Evolutionary conservation across 2,797 vertebrate species (phyloP).

Genomic region (Telmatherina bonti): DNA sequence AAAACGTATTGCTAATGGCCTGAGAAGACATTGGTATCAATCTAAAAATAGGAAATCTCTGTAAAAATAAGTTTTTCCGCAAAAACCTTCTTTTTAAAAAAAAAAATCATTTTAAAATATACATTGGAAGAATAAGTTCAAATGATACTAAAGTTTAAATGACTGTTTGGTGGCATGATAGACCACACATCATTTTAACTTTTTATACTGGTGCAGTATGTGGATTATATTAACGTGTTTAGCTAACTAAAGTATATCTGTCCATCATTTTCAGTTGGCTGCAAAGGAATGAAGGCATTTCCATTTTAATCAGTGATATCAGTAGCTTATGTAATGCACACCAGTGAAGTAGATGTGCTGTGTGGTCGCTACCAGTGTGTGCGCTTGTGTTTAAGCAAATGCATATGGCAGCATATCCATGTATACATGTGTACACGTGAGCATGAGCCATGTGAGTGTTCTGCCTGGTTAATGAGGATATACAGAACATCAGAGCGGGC

Average conservation of each 20-base stretch:
- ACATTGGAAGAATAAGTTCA: no score
- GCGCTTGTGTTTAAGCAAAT: conserved; percentile 14
- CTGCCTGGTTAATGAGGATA: conserved; percentile 69
- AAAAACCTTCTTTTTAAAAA: not conserved
- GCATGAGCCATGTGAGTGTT: conserved; percentile 49
- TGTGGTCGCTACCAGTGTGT: conserved; percentile 25
- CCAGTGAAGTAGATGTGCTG: conserved; percentile 26
- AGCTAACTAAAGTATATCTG: conserved; percentile 22
- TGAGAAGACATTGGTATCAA: not conserved
- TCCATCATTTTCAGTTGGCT: conserved; percentile 11
- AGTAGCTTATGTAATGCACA: conserved; percentile 14
- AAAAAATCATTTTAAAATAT: no score
- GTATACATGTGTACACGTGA: conserved; percentile 34
- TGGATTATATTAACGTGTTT: conserved; percentile 53
- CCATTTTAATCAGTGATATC: conserved; percentile 29
- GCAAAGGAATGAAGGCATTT: conserved; percentile 29
- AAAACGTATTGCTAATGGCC: conserved; percentile 2
- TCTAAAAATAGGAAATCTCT: conserved; percentile 3
- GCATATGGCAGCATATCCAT: conserved; percentile 42
- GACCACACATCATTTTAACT: conserved; percentile 48
- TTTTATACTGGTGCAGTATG: conserved; percentile 46
- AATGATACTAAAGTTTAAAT: conserved; percentile 23
- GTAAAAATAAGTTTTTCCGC: not conserved
- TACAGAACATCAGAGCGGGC: conserved; percentile 65
- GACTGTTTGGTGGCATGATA: conserved; percentile 23